A percentile compares a stretch with the other conserved stretches of the same genome.
Evolutionary conservation across 1,140 invertebrate genomes (phyloP).

Genomic region (Polyergus mexicanus): DNA sequence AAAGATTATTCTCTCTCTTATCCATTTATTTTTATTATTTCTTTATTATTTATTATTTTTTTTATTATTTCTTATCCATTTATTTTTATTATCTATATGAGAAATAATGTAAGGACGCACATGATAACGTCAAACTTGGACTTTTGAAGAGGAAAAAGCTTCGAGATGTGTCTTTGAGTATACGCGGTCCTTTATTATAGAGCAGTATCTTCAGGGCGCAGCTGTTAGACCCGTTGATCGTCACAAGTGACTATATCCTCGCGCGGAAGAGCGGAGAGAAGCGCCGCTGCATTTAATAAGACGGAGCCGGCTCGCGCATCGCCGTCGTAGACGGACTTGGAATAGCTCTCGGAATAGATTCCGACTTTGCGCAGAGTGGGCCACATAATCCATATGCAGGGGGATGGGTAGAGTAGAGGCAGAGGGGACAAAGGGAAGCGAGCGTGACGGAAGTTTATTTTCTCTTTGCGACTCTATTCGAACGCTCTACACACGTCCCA

Average conservation of each 20-base stretch:
- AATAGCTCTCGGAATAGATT: constrained; percentile 83
- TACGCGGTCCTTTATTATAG: constrained; percentile 40
- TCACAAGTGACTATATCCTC: constrained; percentile 59
- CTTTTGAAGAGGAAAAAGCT: neutral
- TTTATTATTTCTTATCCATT: too few relatives aligned
- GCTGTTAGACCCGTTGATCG: constrained; percentile 78
- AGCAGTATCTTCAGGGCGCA: constrained; percentile 62
- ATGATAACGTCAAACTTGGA: neutral
- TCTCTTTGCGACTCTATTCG: constrained; percentile 66
- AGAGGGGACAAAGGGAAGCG: neutral
- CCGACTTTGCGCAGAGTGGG: constrained; percentile 74
- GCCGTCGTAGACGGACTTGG: constrained; percentile 78
- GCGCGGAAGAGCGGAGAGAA: constrained; percentile 66
- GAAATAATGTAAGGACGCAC: neutral
- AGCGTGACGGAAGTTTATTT: constrained; percentile 35
- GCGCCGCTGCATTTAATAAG: constrained; percentile 82
- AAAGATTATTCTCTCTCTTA: neutral
- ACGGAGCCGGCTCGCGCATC: constrained; percentile 65
- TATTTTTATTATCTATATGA: neutral
- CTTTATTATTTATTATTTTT: too few relatives aligned
- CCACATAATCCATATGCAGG: constrained; percentile 74
- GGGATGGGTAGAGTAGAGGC: neutral
- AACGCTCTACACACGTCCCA: constrained; percentile 26
- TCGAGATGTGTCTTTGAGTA: constrained; percentile 3
- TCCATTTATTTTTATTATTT: neutral